phyloP scores from a whole-genome alignment of 1,140 invertebrate species.

The Theocolax elegans region DNA sequence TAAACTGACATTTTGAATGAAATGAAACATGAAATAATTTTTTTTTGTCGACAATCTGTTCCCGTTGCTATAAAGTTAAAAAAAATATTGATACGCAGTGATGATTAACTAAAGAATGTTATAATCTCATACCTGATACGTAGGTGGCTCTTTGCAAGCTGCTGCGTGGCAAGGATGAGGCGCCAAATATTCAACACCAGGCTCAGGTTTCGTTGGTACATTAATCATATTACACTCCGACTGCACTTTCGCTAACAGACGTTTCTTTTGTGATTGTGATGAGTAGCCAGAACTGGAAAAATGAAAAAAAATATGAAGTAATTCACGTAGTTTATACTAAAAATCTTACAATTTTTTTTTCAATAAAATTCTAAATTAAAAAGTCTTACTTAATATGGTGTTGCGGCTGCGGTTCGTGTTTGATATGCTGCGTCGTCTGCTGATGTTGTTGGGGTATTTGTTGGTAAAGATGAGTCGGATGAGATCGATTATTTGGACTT shows the following conservation, averaged over 20 bases:
- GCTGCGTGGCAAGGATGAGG: constrained; percentile 67
- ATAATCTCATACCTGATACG: constrained; percentile 61
- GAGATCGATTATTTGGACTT: constrained; percentile 67
- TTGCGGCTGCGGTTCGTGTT: constrained; percentile 70
- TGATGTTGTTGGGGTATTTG: constrained; percentile 62
- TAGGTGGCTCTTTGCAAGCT: constrained; percentile 67
- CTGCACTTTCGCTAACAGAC: constrained; percentile 86
- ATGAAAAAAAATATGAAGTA: constrained; percentile 12
- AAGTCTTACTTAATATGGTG: constrained; percentile 61
- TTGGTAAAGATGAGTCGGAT: constrained; percentile 58
- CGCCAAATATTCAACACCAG: constrained; percentile 64
- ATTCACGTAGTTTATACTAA: not conserved
- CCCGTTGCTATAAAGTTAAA: too few species aligned
- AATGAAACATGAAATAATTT: too few species aligned
- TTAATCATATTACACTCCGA: constrained; percentile 77
- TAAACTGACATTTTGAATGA: too few species aligned
- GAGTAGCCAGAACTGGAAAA: constrained; percentile 65
- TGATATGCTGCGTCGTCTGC: constrained; percentile 67
- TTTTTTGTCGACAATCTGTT: too few species aligned
- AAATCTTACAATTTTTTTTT: too few species aligned
- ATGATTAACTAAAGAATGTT: too few species aligned
- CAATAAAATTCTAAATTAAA: too few species aligned
- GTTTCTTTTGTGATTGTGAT: constrained; percentile 87
- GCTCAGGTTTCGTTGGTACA: constrained; percentile 66
- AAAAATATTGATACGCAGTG: too few species aligned